phyloP scores from a whole-genome alignment of 2,888 invertebrate genomes.

The Dasypolia templi region DNA sequence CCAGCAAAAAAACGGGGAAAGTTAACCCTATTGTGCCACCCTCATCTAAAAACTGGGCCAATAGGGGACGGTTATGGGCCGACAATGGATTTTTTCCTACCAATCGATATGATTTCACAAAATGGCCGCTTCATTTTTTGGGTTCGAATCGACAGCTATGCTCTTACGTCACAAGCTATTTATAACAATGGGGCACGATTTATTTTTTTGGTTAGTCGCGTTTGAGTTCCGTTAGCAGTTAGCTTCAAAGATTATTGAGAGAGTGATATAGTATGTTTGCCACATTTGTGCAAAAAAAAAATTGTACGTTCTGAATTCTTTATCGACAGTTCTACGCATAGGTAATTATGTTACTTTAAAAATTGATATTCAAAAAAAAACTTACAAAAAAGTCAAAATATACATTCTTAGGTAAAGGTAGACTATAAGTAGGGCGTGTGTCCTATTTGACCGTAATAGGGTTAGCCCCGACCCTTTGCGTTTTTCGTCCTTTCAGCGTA shows the following conservation, averaged over 20 bases:
- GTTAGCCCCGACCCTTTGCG: constrained; percentile 45
- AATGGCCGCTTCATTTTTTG: constrained; percentile 81
- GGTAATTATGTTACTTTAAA: background rate
- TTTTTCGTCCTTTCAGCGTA: constrained; percentile 43
- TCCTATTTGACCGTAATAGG: constrained; percentile 57
- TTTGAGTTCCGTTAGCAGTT: constrained; percentile 41
- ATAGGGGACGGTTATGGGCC: constrained; percentile 81
- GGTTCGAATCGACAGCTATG: constrained; percentile 65
- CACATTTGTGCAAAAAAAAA: background rate
- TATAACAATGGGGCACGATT: constrained; percentile 61
- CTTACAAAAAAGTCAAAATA: constrained; percentile 20
- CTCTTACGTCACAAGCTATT: constrained; percentile 64
- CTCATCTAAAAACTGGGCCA: constrained; percentile 88
- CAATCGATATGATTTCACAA: constrained; percentile 88
- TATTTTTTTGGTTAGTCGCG: constrained; percentile 36
- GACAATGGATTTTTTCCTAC: constrained; percentile 88
- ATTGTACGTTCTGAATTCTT: background rate
- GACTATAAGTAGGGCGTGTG: constrained; percentile 15
- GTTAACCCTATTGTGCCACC: constrained; percentile 84
- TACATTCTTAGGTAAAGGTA: constrained; percentile 1
- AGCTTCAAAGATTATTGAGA: constrained; percentile 7
- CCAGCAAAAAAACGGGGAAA: constrained; percentile 84
- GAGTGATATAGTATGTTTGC: background rate
- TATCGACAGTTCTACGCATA: background rate
- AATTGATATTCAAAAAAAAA: constrained; percentile 1